Base-by-base conservation (phyloP, 2,888 invertebrate genomes). In the Yponomeuta sedellus region DNA sequence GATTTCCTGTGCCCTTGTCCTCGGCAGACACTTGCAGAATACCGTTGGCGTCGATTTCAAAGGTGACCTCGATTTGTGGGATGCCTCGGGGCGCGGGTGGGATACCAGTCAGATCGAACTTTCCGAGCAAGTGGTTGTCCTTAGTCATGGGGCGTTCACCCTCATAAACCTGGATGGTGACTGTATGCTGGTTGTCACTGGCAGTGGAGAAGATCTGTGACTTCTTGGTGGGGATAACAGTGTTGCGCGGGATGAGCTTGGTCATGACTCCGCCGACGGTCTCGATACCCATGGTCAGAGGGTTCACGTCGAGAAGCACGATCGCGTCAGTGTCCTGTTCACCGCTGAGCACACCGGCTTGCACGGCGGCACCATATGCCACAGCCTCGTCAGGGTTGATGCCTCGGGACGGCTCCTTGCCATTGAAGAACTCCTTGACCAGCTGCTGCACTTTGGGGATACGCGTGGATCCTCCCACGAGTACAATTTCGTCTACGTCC, bases 221-320 rank as follows among this genome's bases (percentile, higher is more conserved):
- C 86, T 99, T 99, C 93, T 99, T 99, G 66, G 99, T 99, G 40
- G 99, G 99, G 79, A 99, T 99, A 71, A 99, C 98, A 34, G 99
- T 99, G 93, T 99, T 99, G 76, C 99, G 93, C 66, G 97, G 96
- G 82, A 99, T 99, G 66, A 99, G 93, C 84, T 99, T 99, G 74
- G 99, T 99, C 99, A 99, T 99, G 40, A 99, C 99, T 73, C 99
- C 99, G 71, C 99, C 99, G 64, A 99, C 99, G 59, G 99, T 99
- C 91, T 99, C 99, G 80, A 99, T 99, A 89, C 99, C 99, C 95
- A 99, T 94, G 71, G 99, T 99, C 71, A 99, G 93, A 73, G 99
- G 99, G 86, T 99, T 99, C 66, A 99, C 99, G 85, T 99, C 99
- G 71, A 99, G 94, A 69, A 99, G 93, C 0, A 99, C 98, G 73